A percentile compares a stretch with the other conserved stretches of the same genome.
Evolutionary conservation across 2,113 vertebrate species (phyloP).

Genomic region (Corvus cornix): DNA sequence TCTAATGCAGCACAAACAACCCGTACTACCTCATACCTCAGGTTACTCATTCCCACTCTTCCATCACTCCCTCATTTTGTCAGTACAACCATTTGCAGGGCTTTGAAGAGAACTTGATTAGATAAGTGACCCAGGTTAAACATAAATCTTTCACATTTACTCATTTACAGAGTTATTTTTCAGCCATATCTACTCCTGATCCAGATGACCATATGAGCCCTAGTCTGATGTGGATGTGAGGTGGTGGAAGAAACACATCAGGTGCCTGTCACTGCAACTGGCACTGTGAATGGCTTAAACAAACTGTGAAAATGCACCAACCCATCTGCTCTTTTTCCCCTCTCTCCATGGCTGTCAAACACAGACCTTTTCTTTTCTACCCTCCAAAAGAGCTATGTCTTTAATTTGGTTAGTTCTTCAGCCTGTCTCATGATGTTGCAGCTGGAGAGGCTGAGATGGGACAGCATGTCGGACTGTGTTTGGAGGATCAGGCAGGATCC

Average conservation of each 20-base stretch:
- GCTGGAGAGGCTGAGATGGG: background rate
- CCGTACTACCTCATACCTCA: background rate
- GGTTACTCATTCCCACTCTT: constrained; percentile 4
- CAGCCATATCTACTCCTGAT: background rate
- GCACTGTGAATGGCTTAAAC: background rate
- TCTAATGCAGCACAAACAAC: background rate
- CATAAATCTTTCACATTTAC: background rate
- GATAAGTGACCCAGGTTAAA: constrained; percentile 18
- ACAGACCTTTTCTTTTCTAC: background rate
- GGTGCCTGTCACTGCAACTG: background rate
- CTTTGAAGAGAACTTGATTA: background rate
- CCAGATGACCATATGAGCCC: background rate
- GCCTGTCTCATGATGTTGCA: background rate
- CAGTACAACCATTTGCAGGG: background rate
- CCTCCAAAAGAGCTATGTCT: background rate
- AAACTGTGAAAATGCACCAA: background rate
- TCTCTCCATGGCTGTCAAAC: background rate
- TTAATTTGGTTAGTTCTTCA: background rate
- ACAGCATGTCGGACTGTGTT: background rate
- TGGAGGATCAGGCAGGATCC: background rate
- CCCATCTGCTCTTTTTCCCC: background rate
- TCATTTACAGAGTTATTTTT: constrained; percentile 18
- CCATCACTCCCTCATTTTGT: background rate
- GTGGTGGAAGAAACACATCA: background rate
- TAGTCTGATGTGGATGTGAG: background rate